phyloP scores from a whole-genome alignment of 2,888 invertebrate species.

The Lutraria lutraria region DNA sequence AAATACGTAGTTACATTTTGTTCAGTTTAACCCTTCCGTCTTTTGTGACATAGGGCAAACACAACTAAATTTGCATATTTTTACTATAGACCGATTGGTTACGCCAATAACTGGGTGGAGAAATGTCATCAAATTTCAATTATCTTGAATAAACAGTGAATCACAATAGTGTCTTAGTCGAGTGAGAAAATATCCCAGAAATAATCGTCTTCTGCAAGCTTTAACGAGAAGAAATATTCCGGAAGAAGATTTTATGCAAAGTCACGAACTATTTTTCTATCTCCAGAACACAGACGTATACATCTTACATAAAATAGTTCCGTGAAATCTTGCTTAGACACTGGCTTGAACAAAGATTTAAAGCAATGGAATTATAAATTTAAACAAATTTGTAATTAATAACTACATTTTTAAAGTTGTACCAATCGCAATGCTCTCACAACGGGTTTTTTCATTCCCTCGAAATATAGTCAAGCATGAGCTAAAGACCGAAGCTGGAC shows the following conservation, averaged over 20 bases:
- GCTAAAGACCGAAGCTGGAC: too few relatives aligned
- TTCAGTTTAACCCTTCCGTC: background rate
- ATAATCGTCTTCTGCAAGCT: slow-evolving; percentile 44
- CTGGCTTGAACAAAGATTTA: too few relatives aligned
- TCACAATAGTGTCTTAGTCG: slow-evolving; percentile 50
- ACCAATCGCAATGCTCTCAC: too few relatives aligned
- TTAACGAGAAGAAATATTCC: slow-evolving; percentile 42
- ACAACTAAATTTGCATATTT: slow-evolving; percentile 33
- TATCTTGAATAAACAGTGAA: slow-evolving; percentile 62
- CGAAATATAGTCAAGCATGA: too few relatives aligned
- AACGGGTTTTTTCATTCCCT: too few relatives aligned
- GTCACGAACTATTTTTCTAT: slow-evolving; percentile 51
- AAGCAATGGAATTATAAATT: too few relatives aligned
- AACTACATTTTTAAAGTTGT: too few relatives aligned
- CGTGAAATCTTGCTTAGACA: too few relatives aligned
- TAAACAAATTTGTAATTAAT: too few relatives aligned
- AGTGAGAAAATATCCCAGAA: slow-evolving; percentile 41
- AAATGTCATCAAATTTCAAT: slow-evolving; percentile 69
- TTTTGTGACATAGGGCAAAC: background rate
- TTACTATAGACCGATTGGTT: slow-evolving; percentile 36
- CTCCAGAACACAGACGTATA: slow-evolving; percentile 2
- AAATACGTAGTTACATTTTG: background rate
- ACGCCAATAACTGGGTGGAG: slow-evolving; percentile 40
- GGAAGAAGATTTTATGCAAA: slow-evolving; percentile 60
- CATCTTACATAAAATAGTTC: background rate